phyloP scores from a whole-genome alignment of 2,113 vertebrate genomes.

The Elephantulus edwardii region DNA sequence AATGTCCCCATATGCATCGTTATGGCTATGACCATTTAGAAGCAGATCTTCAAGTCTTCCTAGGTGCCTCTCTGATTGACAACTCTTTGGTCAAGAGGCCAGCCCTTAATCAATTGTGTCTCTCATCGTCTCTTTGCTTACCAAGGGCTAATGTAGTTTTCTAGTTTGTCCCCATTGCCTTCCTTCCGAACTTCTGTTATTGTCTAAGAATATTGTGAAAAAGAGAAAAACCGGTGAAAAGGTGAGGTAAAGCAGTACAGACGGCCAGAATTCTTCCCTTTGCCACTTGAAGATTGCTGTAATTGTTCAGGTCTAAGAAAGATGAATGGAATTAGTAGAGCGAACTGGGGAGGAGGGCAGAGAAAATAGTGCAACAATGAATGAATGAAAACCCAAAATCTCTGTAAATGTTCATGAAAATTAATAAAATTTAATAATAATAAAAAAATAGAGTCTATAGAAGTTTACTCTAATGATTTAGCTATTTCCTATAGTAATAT shows the following conservation, averaged over 20 bases:
- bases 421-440: too few relatives aligned
- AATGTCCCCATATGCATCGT: too few relatives aligned
- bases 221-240: background rate
- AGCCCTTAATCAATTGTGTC: background rate
- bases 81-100: background rate
- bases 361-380: too few relatives aligned
- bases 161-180: background rate
- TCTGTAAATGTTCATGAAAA: too few relatives aligned
- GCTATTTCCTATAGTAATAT: background rate
- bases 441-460: slow-evolving; percentile 10
- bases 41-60: background rate
- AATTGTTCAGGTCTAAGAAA: background rate
- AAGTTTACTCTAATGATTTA: slow-evolving; percentile 26
- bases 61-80: background rate
- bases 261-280: slow-evolving; percentile 25
- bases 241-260: background rate
- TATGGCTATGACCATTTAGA: background rate
- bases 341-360: too few relatives aligned
- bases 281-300: slow-evolving; percentile 34
- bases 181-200: background rate
- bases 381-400: too few relatives aligned
- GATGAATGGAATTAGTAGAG: background rate
- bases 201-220: background rate
- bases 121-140: background rate
- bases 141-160: background rate